Conservation (phyloP, 1,140 invertebrate genomes). For the Drosophila simulans region DNA sequence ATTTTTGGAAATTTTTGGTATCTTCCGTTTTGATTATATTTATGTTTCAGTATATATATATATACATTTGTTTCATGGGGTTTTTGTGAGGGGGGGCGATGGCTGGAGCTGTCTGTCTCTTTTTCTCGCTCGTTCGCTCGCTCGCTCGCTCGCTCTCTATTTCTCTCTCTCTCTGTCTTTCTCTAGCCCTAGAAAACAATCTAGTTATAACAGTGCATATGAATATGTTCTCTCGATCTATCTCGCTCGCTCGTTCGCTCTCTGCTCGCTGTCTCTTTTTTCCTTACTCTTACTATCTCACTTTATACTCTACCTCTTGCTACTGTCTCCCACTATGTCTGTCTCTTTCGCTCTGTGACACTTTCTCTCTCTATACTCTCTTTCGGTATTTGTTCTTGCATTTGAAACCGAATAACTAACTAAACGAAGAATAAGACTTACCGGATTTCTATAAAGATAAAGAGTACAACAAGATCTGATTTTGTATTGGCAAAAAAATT, state of each 20-base stretch:
- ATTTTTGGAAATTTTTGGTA: conserved; percentile 11
- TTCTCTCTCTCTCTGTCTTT: conserved; percentile 26
- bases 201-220: conserved; percentile 27
- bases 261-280: conserved; percentile 64
- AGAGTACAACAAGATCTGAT: conserved; percentile 41
- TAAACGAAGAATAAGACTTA: conserved; percentile 50
- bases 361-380: conserved; percentile 27
- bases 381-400: conserved; percentile 65
- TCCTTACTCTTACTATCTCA: conserved; percentile 16
- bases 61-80: not conserved
- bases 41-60: conserved; percentile 4
- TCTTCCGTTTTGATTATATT: conserved; percentile 3
- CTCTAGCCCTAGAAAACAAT: conserved; percentile 38
- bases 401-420: conserved; percentile 54
- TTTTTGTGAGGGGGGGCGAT: conserved; percentile 26
- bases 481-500: conserved; percentile 59
- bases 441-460: conserved; percentile 19
- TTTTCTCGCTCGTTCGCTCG: conserved; percentile 46
- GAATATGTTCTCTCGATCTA: conserved; percentile 53
- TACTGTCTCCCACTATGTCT: conserved; percentile 37
- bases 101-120: conserved; percentile 47
- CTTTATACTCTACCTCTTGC: conserved; percentile 29
- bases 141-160: conserved; percentile 25
- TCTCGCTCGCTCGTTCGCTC: conserved; percentile 62
- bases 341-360: conserved; percentile 25